These are phyloP conservation scores for Spodoptera littoralis DNA, from an alignment of 2,888 invertebrate species.

Conservation along the genomic window DNA sequence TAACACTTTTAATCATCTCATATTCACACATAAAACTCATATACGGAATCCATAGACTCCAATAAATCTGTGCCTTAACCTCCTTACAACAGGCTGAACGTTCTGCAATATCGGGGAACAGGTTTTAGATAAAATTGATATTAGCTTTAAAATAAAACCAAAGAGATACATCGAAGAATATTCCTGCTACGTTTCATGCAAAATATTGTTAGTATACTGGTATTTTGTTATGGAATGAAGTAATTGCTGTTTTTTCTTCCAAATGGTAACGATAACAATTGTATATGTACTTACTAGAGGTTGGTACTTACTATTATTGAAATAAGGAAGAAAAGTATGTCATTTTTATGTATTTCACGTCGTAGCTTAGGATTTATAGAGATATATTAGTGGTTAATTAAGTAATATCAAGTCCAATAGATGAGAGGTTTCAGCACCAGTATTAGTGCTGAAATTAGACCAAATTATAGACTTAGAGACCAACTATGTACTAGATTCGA, in stretches of 20 bases:
- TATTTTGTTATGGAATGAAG: constrained; percentile 6
- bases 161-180: constrained; percentile 23
- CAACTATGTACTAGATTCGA: too few species aligned
- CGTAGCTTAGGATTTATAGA: too few species aligned
- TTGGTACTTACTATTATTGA: too few species aligned
- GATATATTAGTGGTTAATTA: too few species aligned
- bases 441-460: too few species aligned
- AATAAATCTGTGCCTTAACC: constrained; percentile 12
- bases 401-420: too few species aligned
- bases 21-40: not conserved
- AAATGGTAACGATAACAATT: too few species aligned
- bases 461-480: too few species aligned
- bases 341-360: too few species aligned
- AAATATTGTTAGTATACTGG: constrained; percentile 19
- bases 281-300: too few species aligned
- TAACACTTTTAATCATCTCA: not conserved
- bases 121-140: constrained; percentile 55
- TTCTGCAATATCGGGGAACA: constrained; percentile 43
- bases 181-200: constrained; percentile 14
- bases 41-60: constrained; percentile 29
- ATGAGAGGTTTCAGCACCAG: too few species aligned
- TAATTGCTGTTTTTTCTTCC: not conserved
- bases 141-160: constrained; percentile 45
- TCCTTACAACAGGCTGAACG: constrained; percentile 22
- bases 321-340: too few species aligned